Evolutionary conservation across 1,140 invertebrate species (phyloP), one percentile per base, ranked within the genome.

Genomic region (Acyrthosiphon pisum): DNA sequence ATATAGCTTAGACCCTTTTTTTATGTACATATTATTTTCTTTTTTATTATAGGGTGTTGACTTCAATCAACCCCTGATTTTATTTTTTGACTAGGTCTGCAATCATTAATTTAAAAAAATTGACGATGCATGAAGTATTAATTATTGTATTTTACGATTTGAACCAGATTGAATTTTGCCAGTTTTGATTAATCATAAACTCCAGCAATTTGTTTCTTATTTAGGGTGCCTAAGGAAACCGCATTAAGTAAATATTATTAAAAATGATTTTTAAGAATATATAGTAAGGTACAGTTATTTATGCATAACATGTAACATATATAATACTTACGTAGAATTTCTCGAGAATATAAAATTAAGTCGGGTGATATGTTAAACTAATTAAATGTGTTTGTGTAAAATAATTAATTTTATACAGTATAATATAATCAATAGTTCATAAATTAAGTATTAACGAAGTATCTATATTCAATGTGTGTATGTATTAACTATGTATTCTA

Each of bases 31-130:
- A n/a, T 92, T 23, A n/a, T 92, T 83, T 92, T 83, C 22, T 76
- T 48, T 92, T 92, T 93, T 93, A 93, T 93, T 86, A 93, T 83
- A 37, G 81, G 91, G 91, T 93, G 91, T 93, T 86, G 91, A 93
- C 91, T 93, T 93, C 91, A 86, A 86, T 93, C 91, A 84, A 86
- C 81, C 91, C 90, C 1, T 53, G 91, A 84, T 83, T 68, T 83
- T 50, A 53, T 84, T 56, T 56, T 92, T 86, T 30, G 81, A 84
- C 35, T 83, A 23, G 37, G 68, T 91, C 26, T 30, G 81, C 23
- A 30, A 50, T 93, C 81, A 56, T 93, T 93, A 93, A 93, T 93
- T 37, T 18, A 83, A 93, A 93, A 93, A 76, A 50, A 53, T 30
- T 41, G 91, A 86, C 37, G 26, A 83, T 1, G 76, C 48, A 53